Base-by-base conservation (phyloP, 2,888 invertebrate species). In the Slavum lentiscoides region DNA sequence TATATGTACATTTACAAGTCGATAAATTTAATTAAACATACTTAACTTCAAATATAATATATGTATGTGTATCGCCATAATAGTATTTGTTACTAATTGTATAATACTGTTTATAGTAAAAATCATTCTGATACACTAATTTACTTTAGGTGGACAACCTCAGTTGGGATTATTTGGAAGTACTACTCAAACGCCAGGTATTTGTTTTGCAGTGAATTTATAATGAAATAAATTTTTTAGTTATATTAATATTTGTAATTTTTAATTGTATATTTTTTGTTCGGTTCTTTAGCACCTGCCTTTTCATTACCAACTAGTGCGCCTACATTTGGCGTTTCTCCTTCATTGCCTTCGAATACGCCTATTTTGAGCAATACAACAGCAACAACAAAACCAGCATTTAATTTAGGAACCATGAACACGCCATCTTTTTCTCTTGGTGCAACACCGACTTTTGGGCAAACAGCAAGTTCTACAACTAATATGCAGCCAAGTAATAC, bases 391-490 rank as follows among this genome's bases (percentile, higher is more conserved):
- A 72, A 64, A 62, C 72, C 80, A 37, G 23, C 66, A 96, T 96
- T 86, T 96, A 96, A 87, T 72, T 80, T 80, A 43, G 58, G 77
- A 1, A 13, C 89, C 96, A 83, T 89, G 96, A 85, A 96, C 96
- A 85, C 96, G 96, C 86, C 96, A 96, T 86, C 97, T 53, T 82
- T 82, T 15, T 61, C 68, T 37, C 55, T 82, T 53, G 62, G 82
- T 55, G 19, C 39, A n/a, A 70, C 72, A 11, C 72, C 80, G 49
- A 72, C 21, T 72, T 70, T 70, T 70, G 69, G 64, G 8, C 30
- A 72, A 19, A 5, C 49, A 43, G 8, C 77, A 55, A 59, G 37
- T 49, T 19, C 74, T 30, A 37, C 53, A 37, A 23, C 61, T 73
- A 74, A 30, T 64, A 3, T 55, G 19, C 53, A 66, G 37, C 66